Base-by-base conservation (phyloP, 2,888 invertebrate species). In the Caenorhabditis sp. region DNA sequence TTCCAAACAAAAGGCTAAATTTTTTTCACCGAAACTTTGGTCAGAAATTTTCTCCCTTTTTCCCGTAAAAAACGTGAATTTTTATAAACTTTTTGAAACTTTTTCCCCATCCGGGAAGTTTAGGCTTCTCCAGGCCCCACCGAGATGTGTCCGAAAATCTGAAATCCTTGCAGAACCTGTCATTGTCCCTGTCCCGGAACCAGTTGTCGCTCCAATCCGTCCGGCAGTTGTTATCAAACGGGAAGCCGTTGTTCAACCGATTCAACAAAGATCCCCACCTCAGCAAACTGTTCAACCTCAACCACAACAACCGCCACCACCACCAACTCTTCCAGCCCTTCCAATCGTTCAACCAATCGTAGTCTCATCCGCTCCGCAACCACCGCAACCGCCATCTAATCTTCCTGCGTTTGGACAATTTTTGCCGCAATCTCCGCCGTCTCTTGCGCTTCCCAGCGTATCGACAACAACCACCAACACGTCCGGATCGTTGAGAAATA, bases 361-460 rank as follows among this genome's bases (percentile, higher is more conserved):
- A n/a, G n/a, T n/a, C n/a, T n/a, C n/a, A n/a, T n/a, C n/a, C n/a
- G n/a, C n/a, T n/a, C n/a, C n/a, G n/a, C n/a, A n/a, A n/a, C n/a
- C 14, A 59, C 1, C 23, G 27, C 51, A 17, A 43, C 4, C 37
- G 59, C 66, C 21, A 59, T n/a, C n/a, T n/a, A n/a, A 66, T 4
- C 62, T 53, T 21, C n/a, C 50, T 6, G 54, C 66, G 1, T 71
- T 71, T 23, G 60, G 63, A 14, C 66, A 66, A 19, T 71, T 62
- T 57, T 62, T 63, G 17, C 58, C 61, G 10, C 31, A 31, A 31
- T 31, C 31, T 4, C 4, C 10, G 4, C 5, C 31, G 4, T 31
- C 31, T 31, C 31, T 10, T 31, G 10, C 31, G 4, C 31, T 31
- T 31, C 31, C 31, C 10, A 31, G 5, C 10, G 10, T 31, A 6